Evolutionary conservation across 1,140 invertebrate genomes (phyloP).

Genomic region (Drosophila burlai): DNA sequence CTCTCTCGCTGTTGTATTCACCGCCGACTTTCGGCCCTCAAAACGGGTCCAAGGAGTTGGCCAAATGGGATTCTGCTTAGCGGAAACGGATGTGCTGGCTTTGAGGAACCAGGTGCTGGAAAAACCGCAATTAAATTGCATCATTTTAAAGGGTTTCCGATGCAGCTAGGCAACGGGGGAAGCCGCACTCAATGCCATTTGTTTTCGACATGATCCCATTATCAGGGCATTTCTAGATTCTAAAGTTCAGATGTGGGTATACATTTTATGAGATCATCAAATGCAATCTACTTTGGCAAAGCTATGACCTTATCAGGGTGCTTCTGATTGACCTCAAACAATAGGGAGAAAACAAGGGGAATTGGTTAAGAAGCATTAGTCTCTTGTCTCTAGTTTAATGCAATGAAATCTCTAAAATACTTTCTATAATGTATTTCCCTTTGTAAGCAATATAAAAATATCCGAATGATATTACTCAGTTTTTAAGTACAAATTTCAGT

Average conservation of each 20-base stretch:
- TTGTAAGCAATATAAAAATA: neutral
- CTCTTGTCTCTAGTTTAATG: neutral
- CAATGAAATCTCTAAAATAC: neutral
- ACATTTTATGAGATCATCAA: slow-evolving; percentile 3
- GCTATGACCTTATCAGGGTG: slow-evolving; percentile 1
- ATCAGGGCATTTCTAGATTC: slow-evolving; percentile 13
- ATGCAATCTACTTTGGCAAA: neutral
- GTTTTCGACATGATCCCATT: slow-evolving; percentile 22
- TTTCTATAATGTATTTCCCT: neutral
- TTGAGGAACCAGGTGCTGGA: neutral
- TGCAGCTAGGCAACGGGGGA: neutral
- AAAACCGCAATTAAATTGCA: neutral
- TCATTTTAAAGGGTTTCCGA: slow-evolving; percentile 9
- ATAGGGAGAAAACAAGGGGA: neutral
- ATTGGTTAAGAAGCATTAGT: neutral
- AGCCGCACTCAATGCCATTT: slow-evolving; percentile 22
- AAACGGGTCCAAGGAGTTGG: slow-evolving; percentile 14
- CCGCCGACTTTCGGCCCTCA: slow-evolving; percentile 12
- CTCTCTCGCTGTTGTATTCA: slow-evolving; percentile 57
- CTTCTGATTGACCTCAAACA: neutral
- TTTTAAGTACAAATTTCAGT: no score
- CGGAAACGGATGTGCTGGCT: neutral
- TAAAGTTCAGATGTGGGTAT: slow-evolving; percentile 21
- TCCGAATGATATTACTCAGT: no score
- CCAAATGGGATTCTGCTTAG: neutral